Conservation (phyloP, 2,797 vertebrate genomes). For the Acropternis orthonyx region DNA sequence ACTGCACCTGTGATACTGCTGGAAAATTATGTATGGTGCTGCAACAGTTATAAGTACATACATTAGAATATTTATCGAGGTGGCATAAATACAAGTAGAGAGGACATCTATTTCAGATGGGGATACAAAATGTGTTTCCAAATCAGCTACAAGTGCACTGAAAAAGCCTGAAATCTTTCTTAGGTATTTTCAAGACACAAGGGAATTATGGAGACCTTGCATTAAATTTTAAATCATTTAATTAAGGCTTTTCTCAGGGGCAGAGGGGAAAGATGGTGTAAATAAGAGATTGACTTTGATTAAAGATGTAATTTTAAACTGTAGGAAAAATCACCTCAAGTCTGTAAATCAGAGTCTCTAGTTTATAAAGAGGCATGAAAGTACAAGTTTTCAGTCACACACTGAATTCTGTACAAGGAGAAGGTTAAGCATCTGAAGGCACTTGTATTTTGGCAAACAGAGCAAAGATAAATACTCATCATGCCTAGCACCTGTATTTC, state of each 20-base stretch:
- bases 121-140: neutral
- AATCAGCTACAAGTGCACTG: neutral
- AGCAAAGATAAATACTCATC: no score
- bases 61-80: neutral
- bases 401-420: neutral
- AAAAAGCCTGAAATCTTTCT: neutral
- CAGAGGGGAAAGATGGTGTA: neutral
- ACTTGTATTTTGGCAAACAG: neutral
- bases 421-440: neutral
- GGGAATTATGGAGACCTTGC: neutral
- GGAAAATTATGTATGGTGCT: neutral
- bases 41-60: neutral
- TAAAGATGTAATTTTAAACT: neutral
- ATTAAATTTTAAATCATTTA: neutral
- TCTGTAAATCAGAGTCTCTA: neutral
- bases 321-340: neutral
- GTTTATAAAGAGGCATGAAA: neutral
- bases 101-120: neutral
- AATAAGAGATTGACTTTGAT: neutral
- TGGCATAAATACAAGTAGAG: neutral
- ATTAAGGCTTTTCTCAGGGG: neutral
- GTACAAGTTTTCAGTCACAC: neutral
- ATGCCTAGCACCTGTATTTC: no score
- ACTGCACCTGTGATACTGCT: neutral
- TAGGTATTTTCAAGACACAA: neutral